Evolutionary conservation across 2,888 invertebrate species (phyloP).

Genomic region (Acleris cristana): DNA sequence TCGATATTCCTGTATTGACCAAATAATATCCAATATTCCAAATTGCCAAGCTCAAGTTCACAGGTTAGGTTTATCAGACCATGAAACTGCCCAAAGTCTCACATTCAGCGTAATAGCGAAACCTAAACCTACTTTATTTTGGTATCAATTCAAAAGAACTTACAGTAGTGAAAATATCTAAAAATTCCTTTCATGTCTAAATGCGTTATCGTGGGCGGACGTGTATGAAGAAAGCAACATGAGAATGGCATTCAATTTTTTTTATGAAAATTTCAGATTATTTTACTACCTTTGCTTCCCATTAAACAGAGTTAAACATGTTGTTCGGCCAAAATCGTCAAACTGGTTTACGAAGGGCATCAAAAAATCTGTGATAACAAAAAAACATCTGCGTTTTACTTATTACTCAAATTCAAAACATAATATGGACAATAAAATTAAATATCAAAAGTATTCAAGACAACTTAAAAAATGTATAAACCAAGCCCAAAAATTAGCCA

Average conservation of each 20-base stretch:
- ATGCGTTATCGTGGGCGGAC: not conserved
- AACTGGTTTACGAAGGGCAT: too few relatives aligned
- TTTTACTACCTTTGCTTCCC: slow-evolving; percentile 5
- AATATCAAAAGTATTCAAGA: not conserved
- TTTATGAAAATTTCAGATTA: not conserved
- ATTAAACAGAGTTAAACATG: not conserved
- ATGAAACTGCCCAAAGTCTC: too few relatives aligned
- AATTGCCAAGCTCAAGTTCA: not conserved
- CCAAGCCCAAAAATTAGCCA: slow-evolving; percentile 13
- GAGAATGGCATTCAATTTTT: not conserved
- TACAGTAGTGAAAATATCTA: not conserved
- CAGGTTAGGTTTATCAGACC: too few relatives aligned
- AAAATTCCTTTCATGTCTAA: not conserved
- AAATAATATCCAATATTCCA: not conserved
- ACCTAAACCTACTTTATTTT: too few relatives aligned
- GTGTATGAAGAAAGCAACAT: not conserved
- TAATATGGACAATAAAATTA: not conserved
- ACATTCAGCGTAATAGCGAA: too few relatives aligned
- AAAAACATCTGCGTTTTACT: too few relatives aligned
- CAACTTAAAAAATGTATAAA: slow-evolving; percentile 13
- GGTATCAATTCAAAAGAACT: not conserved
- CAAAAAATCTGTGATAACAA: too few relatives aligned
- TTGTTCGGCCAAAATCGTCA: too few relatives aligned
- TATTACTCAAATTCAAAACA: not conserved
- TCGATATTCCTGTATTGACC: too few relatives aligned